Percentiles rank a stretch among this genome's conserved stretches.
These are phyloP conservation scores for Mormyrops boulengeri DNA, from an alignment of 2,797 vertebrate genomes.

Conservation along the genomic window DNA sequence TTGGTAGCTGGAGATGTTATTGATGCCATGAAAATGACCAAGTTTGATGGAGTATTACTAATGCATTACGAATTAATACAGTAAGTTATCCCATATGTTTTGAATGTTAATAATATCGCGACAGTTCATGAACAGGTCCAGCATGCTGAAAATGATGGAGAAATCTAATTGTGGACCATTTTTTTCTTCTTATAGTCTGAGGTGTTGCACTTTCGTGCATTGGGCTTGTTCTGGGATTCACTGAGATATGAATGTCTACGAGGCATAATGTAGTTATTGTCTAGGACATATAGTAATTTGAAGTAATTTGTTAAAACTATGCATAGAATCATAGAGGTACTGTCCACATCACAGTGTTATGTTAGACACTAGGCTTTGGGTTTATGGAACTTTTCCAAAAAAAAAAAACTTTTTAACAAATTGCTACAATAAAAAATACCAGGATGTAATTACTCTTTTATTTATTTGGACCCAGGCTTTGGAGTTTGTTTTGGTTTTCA, in stretches of 20 bases:
- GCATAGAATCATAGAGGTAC: not conserved
- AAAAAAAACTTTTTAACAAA: not conserved
- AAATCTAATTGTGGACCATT: not conserved
- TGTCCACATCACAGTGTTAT: not conserved
- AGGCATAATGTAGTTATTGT: not conserved
- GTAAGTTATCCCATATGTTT: not conserved
- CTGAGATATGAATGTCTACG: not conserved
- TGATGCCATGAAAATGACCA: not conserved
- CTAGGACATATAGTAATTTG: not conserved
- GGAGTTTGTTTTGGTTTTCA: not conserved
- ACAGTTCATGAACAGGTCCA: not conserved
- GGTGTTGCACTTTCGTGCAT: not conserved
- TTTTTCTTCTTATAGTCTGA: not conserved
- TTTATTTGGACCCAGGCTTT: not conserved
- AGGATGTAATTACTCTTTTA: constrained; percentile 5
- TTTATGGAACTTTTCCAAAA: not conserved
- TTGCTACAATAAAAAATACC: not conserved
- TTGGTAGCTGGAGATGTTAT: not conserved
- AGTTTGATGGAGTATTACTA: not conserved
- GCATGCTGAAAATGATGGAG: not conserved
- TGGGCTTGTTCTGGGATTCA: not conserved
- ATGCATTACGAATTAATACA: not conserved
- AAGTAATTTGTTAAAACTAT: not conserved
- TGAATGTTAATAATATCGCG: not conserved
- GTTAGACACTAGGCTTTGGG: not conserved